Conservation (phyloP, 2,113 vertebrate species). For the Sapajus apella region DNA sequence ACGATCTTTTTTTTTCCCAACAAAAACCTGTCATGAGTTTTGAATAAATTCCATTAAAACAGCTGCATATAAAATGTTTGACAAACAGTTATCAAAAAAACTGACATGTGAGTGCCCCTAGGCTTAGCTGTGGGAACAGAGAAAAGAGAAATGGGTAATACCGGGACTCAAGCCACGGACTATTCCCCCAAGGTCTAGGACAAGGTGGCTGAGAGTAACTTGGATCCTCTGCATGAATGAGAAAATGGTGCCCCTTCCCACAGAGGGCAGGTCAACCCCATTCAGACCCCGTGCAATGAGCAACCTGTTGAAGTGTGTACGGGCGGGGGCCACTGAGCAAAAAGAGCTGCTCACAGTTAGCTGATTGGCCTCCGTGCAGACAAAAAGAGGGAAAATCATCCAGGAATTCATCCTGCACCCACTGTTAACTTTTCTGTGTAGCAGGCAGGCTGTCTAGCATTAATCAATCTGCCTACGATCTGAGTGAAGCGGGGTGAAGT, state of each 20-base stretch:
- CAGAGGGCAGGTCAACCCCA: background rate
- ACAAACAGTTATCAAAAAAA: background rate
- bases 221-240: background rate
- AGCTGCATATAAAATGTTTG: background rate
- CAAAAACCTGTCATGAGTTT: background rate
- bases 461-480: background rate
- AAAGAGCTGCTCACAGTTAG: background rate
- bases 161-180: background rate
- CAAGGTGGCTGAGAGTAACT: background rate
- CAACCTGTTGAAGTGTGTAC: background rate
- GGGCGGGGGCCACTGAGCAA: background rate
- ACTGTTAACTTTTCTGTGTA: background rate
- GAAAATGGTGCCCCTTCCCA: background rate
- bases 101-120: background rate
- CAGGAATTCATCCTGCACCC: background rate
- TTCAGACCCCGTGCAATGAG: background rate
- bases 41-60: background rate
- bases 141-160: background rate
- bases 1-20: background rate
- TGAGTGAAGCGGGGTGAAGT: background rate
- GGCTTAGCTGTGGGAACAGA: background rate
- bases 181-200: background rate
- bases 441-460: too few species aligned
- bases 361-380: background rate
- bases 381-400: background rate